Evolutionary conservation across 2,113 vertebrate species (phyloP).

Genomic region (Colaptes auratus): DNA sequence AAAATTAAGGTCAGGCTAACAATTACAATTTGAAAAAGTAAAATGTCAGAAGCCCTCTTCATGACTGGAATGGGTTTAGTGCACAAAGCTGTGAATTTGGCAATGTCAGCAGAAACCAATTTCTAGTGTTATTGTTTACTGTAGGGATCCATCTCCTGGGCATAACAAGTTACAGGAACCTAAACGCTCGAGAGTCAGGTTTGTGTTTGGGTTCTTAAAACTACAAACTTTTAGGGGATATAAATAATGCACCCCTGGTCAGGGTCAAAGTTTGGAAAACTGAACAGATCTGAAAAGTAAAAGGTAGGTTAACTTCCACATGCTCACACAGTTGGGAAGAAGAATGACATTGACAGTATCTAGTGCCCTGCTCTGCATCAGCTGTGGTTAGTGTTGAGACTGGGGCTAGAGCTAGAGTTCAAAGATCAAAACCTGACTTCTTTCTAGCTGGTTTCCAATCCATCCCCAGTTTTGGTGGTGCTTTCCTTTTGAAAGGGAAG

Average conservation of each 20-base stretch:
- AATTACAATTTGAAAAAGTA: neutral
- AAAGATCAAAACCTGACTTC: neutral
- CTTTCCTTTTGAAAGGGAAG: neutral
- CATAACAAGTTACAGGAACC: neutral
- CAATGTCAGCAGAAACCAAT: neutral
- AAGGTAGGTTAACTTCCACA: neutral
- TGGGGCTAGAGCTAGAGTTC: neutral
- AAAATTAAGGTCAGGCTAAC: neutral
- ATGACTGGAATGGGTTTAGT: neutral
- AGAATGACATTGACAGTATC: fast-evolving
- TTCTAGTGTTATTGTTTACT: neutral
- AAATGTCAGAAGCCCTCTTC: neutral
- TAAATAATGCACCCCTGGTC: neutral
- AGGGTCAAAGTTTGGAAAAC: neutral
- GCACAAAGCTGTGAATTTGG: neutral
- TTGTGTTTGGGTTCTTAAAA: neutral
- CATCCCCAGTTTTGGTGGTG: neutral
- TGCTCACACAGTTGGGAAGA: neutral
- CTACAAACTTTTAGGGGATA: neutral
- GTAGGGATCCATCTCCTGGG: neutral
- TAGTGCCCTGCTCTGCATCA: neutral
- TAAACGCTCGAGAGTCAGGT: neutral
- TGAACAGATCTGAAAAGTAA: neutral
- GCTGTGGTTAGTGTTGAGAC: neutral
- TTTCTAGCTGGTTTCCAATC: neutral